Percentiles rank a stretch among this genome's conserved stretches.
phyloP scores from a whole-genome alignment of 2,888 invertebrate genomes.

The Mesoligia furuncula region DNA sequence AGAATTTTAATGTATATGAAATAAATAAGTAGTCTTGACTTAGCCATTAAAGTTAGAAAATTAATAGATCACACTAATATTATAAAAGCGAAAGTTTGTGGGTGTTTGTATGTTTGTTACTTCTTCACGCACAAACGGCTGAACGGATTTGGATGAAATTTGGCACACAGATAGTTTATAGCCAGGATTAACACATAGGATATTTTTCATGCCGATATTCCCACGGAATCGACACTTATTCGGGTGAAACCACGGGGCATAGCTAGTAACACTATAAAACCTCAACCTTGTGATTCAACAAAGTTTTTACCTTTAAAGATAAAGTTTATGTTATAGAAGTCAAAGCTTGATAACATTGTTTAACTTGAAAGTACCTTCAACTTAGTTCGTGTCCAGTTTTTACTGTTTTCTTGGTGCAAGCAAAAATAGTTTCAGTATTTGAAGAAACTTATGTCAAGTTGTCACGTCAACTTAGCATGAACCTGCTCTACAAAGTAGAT shows the following conservation, averaged over 20 bases:
- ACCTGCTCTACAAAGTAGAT: neutral
- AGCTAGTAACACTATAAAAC: neutral
- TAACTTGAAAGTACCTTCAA: constrained; percentile 16
- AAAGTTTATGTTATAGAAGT: neutral
- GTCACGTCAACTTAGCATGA: neutral
- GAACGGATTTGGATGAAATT: no score
- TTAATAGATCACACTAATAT: neutral
- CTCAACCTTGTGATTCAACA: neutral
- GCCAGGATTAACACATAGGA: no score
- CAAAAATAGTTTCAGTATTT: neutral
- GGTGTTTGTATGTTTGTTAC: no score
- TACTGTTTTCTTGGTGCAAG: neutral
- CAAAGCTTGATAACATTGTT: constrained; percentile 11
- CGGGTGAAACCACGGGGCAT: no score
- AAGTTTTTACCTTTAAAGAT: constrained; percentile 5
- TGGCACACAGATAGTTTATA: no score
- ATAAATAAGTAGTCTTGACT: neutral
- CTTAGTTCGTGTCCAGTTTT: constrained; percentile 14
- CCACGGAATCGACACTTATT: no score
- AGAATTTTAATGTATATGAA: neutral
- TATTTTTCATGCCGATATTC: no score
- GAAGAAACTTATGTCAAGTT: neutral
- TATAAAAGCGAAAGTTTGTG: no score
- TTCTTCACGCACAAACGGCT: no score
- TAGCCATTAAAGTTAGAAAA: neutral